Evolutionary conservation across 1,140 invertebrate species (phyloP), one percentile per base, ranked within the genome.

Genomic region (Rhynchophorus ferrugineus): DNA sequence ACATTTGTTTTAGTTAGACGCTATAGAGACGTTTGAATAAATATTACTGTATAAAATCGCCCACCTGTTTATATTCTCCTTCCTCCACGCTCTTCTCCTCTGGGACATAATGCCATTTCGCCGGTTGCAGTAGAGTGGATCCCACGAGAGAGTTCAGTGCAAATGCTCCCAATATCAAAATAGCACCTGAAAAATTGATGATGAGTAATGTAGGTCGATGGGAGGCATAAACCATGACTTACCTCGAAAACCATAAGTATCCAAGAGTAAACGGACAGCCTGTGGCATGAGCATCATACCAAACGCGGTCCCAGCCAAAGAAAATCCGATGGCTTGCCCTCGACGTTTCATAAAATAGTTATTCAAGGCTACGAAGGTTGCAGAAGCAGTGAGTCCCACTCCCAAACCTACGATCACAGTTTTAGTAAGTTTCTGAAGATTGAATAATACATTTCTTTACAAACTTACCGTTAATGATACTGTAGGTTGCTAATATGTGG

Each of bases 241-340:
- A 54, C 51, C 51, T 42, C 75, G 65, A 63, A 84, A 84, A 37
- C 74, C 76, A 53, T 73, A 83, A 8, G 70, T 73, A 38, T 76
- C 75, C 20, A 83, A 67, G 14, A 83, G 64, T 0, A 82, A 57
- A 33, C 76, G 71, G 20, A 84, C 79, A 48, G 81, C 73, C 60
- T 85, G 83, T 11, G 85, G 85, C 76, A 87, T 82, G 5, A 85
- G 68, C 75, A 87, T 80, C 70, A 86, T 78, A 1, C 83, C 84
- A 44, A 86, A 72, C 2, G 82, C 83, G 0, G 84, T 85, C 0
- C 85, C 85, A 3, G 83, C 84, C 75, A 87, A 80, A 0, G 84
- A 84, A 14, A 85, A 69, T 0, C 85, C 84, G 2, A 87, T 82
- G 0, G 84, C 85, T 66, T 85, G 84, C 3, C 84, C 84, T 9